Evolutionary conservation across 2,888 invertebrate genomes (phyloP), one percentile per base, ranked within the genome.

Genomic region (Euclidia mi): DNA sequence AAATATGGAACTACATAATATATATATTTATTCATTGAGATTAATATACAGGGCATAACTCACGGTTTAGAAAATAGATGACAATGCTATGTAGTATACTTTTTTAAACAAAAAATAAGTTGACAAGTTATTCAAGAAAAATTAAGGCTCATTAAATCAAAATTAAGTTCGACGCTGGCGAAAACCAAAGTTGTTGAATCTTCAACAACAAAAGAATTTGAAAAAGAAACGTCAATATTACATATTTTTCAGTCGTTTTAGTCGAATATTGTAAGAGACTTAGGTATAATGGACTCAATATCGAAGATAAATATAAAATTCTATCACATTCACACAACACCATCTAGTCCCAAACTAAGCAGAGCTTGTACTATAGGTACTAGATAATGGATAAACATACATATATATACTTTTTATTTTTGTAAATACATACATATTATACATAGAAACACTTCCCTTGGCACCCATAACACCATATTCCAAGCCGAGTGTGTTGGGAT

Each of bases 61-160:
- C n/a, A n/a, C n/a, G n/a, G n/a, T n/a, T n/a, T n/a, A n/a, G 43
- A 20, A 69, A 68, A 40, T 70, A 55, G 48, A 40, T 43, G 47
- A 20, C 28, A 29, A 51, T 56, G 44, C 58, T 44, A 71, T 65
- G 68, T 71, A 71, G 58, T 46, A 51, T 58, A 58, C 49, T 61
- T 65, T 25, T 61, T 11, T 28, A 44, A 57, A 49, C 65, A 47
- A 67, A 64, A 59, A 66, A 20, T 38, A 49, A 49, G 51, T 62
- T 65, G n/a, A 28, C 10, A 63, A 69, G 29, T 68, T 60, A 3
- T 66, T 18, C 40, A 63, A 47, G 55, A 52, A 56, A 62, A 71
- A 71, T 71, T 57, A 69, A 60, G 57, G 56, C 58, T 71, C 71
- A 64, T 71, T 71, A 71, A 46, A 55, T 60, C 9, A 40, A 58